Percentiles rank a stretch among this genome's conserved stretches.
phyloP scores from a whole-genome alignment of 2,888 invertebrate genomes.

The Pogonocherus hispidulus region DNA sequence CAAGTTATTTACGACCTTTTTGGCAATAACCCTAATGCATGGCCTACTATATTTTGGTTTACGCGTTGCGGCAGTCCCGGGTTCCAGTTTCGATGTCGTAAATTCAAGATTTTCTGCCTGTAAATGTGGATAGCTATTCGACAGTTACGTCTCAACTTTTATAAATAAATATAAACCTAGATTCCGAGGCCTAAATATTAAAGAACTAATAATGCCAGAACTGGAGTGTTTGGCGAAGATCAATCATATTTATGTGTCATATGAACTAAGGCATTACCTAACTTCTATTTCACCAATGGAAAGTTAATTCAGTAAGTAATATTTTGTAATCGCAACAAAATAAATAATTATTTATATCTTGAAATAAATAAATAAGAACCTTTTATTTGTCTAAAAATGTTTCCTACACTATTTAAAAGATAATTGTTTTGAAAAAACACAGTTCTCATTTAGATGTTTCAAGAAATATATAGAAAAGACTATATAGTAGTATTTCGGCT shows the following conservation, averaged over 20 bases:
- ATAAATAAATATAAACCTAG: constrained; percentile 17
- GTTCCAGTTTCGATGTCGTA: constrained; percentile 39
- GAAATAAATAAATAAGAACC: too few relatives aligned
- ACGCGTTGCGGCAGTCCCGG: constrained; percentile 35
- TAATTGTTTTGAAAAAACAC: too few relatives aligned
- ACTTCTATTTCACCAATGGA: too few relatives aligned
- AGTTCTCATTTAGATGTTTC: too few relatives aligned
- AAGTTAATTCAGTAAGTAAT: too few relatives aligned
- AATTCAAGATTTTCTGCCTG: constrained; percentile 41
- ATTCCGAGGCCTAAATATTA: neutral
- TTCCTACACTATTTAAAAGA: too few relatives aligned
- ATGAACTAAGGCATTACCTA: neutral
- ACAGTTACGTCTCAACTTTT: constrained; percentile 13
- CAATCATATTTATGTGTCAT: neutral
- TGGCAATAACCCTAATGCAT: constrained; percentile 47
- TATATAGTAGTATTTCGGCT: too few relatives aligned
- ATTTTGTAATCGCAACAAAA: too few relatives aligned
- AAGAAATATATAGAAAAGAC: too few relatives aligned
- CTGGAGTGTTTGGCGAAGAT: neutral
- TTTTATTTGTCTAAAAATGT: too few relatives aligned
- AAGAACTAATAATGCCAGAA: constrained; percentile 16
- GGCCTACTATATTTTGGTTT: constrained; percentile 44
- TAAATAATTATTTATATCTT: too few relatives aligned
- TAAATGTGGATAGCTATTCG: constrained; percentile 14
- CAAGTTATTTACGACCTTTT: constrained; percentile 43